Evolutionary conservation across 2,888 invertebrate species (phyloP).

Genomic region (Poecilus cupreus): DNA sequence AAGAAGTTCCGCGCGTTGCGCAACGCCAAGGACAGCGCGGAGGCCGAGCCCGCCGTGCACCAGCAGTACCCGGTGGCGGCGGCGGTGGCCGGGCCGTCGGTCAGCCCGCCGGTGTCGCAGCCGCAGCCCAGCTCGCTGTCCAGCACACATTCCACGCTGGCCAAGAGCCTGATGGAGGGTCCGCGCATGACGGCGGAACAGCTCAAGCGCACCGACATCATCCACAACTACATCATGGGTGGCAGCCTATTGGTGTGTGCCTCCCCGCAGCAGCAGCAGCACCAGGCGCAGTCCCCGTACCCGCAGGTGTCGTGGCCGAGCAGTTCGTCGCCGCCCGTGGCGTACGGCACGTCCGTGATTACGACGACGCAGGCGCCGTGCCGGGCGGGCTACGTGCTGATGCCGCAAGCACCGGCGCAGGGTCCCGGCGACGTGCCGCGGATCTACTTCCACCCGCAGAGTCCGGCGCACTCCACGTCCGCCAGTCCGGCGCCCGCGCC

Average conservation of each 20-base stretch:
- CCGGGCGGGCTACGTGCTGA: slow-evolving; percentile 49
- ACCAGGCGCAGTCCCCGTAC: slow-evolving; percentile 72
- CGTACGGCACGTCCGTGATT: slow-evolving; percentile 77
- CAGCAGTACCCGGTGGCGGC: slow-evolving; percentile 69
- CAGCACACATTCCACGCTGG: slow-evolving; percentile 91
- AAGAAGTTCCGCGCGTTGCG: slow-evolving; percentile 94
- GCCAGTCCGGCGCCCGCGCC: slow-evolving; percentile 69
- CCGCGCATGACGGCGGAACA: slow-evolving; percentile 95
- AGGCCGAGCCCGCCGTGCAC: slow-evolving; percentile 78
- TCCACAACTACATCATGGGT: slow-evolving; percentile 93
- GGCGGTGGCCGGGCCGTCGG: slow-evolving; percentile 76
- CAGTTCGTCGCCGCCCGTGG: slow-evolving; percentile 29
- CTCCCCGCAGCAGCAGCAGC: slow-evolving; percentile 68
- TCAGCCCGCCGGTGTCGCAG: slow-evolving; percentile 60
- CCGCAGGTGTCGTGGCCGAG: slow-evolving; percentile 65
- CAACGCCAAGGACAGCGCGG: slow-evolving; percentile 84
- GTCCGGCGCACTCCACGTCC: slow-evolving; percentile 72
- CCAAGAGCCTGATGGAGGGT: slow-evolving; percentile 93
- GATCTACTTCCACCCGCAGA: slow-evolving; percentile 70
- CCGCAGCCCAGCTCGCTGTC: slow-evolving; percentile 79
- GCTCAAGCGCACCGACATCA: slow-evolving; percentile 92
- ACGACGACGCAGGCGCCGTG: slow-evolving; percentile 75
- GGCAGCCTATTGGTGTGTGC: slow-evolving; percentile 72
- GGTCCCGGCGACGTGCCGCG: slow-evolving; percentile 60
- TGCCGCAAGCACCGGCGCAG: background rate